These are phyloP conservation scores for Talpa occidentalis DNA, from an alignment of 2,113 vertebrate species.

Conservation along the genomic window DNA sequence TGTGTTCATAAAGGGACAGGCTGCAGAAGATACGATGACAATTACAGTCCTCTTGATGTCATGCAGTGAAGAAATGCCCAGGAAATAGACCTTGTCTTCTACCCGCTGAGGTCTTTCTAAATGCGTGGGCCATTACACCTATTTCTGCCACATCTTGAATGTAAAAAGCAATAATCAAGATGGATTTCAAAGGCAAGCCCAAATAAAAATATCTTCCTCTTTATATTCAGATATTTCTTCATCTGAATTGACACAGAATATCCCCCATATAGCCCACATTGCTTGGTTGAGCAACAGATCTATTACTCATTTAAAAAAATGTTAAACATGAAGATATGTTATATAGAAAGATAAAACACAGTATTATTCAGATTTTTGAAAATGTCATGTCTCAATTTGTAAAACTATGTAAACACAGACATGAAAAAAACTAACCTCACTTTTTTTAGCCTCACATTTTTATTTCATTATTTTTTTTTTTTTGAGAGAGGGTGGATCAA, in stretches of 20 bases:
- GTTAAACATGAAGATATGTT: slow-evolving; percentile 54
- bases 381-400: slow-evolving; percentile 39
- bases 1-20: neutral
- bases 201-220: neutral
- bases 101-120: too few species aligned
- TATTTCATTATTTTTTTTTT: too few species aligned
- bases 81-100: neutral
- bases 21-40: neutral
- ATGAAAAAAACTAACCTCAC: slow-evolving; percentile 41
- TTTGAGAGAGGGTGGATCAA: too few species aligned
- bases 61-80: neutral
- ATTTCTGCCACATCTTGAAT: neutral
- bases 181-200: neutral
- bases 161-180: neutral
- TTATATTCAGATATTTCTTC: neutral
- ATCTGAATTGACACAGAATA: slow-evolving; percentile 49
- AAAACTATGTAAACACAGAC: slow-evolving; percentile 55
- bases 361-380: slow-evolving; percentile 61
- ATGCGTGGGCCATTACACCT: neutral
- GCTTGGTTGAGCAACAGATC: slow-evolving; percentile 58
- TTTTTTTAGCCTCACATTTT: neutral
- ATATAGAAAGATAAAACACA: slow-evolving; percentile 57
- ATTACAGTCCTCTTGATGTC: neutral
- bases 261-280: slow-evolving; percentile 25
- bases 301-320: slow-evolving; percentile 64